Evolutionary conservation across 2,797 vertebrate species (phyloP).

Genomic region (Oreochromis mossambicus): DNA sequence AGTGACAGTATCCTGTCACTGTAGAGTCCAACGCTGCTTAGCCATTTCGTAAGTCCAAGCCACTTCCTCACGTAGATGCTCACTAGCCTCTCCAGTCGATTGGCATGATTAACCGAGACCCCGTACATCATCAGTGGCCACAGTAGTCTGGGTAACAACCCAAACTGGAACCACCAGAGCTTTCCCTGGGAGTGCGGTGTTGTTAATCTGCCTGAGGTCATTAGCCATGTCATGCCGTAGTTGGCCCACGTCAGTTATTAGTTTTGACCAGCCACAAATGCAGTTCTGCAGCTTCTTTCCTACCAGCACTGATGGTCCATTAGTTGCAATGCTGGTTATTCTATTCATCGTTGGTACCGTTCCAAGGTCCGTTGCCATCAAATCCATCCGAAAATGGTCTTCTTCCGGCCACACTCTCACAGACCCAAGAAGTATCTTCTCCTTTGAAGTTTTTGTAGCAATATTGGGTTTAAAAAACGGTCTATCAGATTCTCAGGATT

Average conservation of each 20-base stretch:
- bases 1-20: background rate
- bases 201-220: background rate
- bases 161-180: background rate
- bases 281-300: background rate
- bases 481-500: background rate
- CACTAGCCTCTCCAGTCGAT: background rate
- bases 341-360: background rate
- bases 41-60: background rate
- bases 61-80: background rate
- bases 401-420: background rate
- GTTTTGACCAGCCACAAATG: background rate
- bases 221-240: background rate
- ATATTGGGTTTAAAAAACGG: background rate
- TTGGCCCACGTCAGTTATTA: background rate
- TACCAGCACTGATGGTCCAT: background rate
- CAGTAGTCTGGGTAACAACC: background rate
- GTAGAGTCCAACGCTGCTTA: background rate
- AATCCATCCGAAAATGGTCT: background rate
- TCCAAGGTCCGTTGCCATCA: background rate
- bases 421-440: background rate
- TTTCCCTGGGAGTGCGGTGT: background rate
- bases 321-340: background rate
- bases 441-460: background rate
- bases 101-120: background rate
- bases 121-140: background rate